These are phyloP conservation scores for Limonius californicus DNA, from an alignment of 1,140 invertebrate species.

Conservation along the genomic window DNA sequence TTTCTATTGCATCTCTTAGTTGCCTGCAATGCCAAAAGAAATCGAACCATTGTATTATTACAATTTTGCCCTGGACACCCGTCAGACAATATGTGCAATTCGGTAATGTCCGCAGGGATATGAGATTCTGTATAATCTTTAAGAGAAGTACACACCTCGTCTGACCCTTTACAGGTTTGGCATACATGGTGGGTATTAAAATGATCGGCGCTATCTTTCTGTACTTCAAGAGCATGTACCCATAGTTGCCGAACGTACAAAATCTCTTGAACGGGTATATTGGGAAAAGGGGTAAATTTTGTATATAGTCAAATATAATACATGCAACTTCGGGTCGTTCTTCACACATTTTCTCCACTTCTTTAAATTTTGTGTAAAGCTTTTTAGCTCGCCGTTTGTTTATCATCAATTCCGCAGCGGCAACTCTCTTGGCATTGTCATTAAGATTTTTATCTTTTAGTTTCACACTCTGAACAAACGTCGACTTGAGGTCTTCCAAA, in stretches of 20 bases:
- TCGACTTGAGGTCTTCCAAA: conserved; percentile 40
- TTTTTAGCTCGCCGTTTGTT: conserved; percentile 36
- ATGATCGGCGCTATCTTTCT: conserved; percentile 28
- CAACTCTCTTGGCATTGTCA: conserved; percentile 31
- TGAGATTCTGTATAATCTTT: neutral
- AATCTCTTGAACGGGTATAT: conserved; percentile 8
- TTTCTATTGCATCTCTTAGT: conserved; percentile 33
- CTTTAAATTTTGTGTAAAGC: conserved; percentile 26
- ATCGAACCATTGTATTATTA: neutral
- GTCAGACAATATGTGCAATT: neutral
- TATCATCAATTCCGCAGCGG: conserved; percentile 32
- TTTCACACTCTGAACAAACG: conserved; percentile 34
- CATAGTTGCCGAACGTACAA: conserved; percentile 34
- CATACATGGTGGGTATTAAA: conserved; percentile 30
- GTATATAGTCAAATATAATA: neutral
- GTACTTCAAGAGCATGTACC: conserved; percentile 33
- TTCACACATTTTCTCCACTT: neutral
- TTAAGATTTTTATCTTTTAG: conserved; percentile 9
- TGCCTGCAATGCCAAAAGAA: conserved; percentile 18
- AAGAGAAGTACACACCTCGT: neutral
- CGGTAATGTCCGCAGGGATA: neutral
- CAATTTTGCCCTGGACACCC: neutral
- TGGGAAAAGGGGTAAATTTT: conserved; percentile 14
- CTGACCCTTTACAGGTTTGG: neutral
- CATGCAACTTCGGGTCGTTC: neutral